phyloP scores from a whole-genome alignment of 2,888 invertebrate genomes.

The Notodonta ziczac region DNA sequence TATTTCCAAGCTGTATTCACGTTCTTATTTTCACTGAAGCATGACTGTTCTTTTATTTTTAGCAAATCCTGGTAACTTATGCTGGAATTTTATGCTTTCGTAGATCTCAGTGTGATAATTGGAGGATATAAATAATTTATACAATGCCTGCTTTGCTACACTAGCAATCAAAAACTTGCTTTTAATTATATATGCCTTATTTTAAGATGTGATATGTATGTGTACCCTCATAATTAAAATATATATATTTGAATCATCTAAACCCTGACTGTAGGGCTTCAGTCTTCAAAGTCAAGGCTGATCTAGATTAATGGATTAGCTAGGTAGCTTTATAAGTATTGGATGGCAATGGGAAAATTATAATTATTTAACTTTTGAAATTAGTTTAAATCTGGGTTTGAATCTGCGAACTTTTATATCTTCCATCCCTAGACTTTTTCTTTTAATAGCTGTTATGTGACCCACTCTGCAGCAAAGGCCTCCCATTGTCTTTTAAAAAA shows the following conservation, averaged over 20 bases:
- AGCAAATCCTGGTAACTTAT: neutral
- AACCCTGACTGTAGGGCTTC: too few species aligned
- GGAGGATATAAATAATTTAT: neutral
- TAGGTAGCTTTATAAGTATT: too few species aligned
- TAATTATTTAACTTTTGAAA: too few species aligned
- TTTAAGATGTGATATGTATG: neutral
- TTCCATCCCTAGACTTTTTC: too few species aligned
- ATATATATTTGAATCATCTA: neutral
- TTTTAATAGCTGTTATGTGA: too few species aligned
- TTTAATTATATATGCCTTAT: neutral
- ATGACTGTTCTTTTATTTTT: conserved; percentile 11
- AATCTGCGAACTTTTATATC: too few species aligned
- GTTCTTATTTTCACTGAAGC: conserved; percentile 12
- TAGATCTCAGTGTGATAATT: neutral
- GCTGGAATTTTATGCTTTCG: neutral
- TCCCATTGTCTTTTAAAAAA: too few species aligned
- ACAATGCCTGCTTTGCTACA: neutral
- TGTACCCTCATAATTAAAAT: neutral
- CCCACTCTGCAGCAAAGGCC: too few species aligned
- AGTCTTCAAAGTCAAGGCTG: too few species aligned
- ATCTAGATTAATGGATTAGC: too few species aligned
- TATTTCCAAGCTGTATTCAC: conserved; percentile 27
- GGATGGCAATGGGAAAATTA: too few species aligned
- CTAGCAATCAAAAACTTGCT: neutral
- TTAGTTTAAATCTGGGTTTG: too few species aligned